These are phyloP conservation scores for Strigamia crassipes DNA, from an alignment of 2,888 invertebrate species.

Conservation along the genomic window DNA sequence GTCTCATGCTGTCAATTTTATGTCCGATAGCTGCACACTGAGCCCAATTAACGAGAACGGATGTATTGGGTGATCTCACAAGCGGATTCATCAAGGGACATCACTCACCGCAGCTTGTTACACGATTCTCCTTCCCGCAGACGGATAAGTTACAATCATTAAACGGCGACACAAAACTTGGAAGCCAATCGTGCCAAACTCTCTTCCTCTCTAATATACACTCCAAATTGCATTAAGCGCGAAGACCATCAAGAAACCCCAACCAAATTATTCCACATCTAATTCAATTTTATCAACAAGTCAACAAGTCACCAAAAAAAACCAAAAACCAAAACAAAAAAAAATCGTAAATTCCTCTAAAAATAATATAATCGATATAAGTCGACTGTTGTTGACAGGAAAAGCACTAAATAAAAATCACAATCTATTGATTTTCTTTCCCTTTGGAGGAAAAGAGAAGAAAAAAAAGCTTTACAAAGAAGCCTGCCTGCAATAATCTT, in stretches of 20 bases:
- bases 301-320: too few relatives aligned
- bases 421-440: too few relatives aligned
- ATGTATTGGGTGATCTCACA: background rate
- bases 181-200: background rate
- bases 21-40: background rate
- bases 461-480: too few relatives aligned
- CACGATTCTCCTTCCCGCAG: background rate
- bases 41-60: conserved; percentile 1
- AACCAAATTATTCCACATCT: background rate
- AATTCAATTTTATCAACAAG: background rate
- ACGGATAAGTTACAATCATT: background rate
- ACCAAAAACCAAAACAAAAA: too few relatives aligned
- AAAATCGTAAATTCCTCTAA: too few relatives aligned
- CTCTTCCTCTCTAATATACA: too few relatives aligned
- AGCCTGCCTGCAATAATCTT: too few relatives aligned
- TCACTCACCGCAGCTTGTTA: background rate
- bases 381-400: too few relatives aligned
- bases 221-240: background rate
- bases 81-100: background rate
- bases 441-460: too few relatives aligned
- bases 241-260: too few relatives aligned
- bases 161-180: background rate
- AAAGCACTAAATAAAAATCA: too few relatives aligned
- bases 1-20: background rate
- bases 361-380: too few relatives aligned